Percentiles rank a stretch among this genome's conserved stretches.
phyloP scores from a whole-genome alignment of 2,113 vertebrate species.

The Hippolais icterina region DNA sequence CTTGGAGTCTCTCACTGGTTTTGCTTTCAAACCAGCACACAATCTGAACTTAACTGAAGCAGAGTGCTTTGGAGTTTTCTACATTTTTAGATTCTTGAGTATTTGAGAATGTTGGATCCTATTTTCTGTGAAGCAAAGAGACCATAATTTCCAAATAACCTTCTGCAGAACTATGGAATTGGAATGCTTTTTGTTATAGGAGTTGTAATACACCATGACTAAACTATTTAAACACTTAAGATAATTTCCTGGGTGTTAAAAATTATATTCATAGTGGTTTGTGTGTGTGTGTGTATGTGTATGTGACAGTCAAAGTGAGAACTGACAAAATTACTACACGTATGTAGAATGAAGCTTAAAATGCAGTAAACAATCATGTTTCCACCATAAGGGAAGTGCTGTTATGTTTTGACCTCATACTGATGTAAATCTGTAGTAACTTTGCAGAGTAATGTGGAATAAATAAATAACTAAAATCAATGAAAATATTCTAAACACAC shows the following conservation, averaged over 20 bases:
- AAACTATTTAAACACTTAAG: not conserved
- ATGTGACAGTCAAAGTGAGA: not conserved
- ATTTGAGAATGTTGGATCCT: not conserved
- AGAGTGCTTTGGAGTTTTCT: not conserved
- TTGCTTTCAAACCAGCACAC: too few species aligned
- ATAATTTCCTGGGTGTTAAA: not conserved
- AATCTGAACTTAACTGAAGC: not conserved
- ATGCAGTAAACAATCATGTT: not conserved
- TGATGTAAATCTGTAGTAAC: not conserved
- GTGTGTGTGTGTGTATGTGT: rapidly evolving
- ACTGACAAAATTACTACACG: not conserved
- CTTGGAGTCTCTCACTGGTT: too few species aligned
- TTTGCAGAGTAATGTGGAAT: not conserved
- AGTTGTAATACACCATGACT: not conserved
- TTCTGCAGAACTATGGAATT: not conserved
- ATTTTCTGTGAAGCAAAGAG: not conserved
- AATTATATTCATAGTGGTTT: not conserved
- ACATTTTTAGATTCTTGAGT: not conserved
- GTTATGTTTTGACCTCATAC: not conserved
- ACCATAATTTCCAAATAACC: not conserved
- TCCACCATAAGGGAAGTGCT: not conserved
- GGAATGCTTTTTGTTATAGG: not conserved
- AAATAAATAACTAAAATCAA: not conserved
- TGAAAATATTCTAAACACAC: not conserved
- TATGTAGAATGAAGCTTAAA: not conserved